Percentiles rank a stretch among this genome's conserved stretches.
phyloP scores from a whole-genome alignment of 2,888 invertebrate genomes.

The Lasioglossum malachurum region DNA sequence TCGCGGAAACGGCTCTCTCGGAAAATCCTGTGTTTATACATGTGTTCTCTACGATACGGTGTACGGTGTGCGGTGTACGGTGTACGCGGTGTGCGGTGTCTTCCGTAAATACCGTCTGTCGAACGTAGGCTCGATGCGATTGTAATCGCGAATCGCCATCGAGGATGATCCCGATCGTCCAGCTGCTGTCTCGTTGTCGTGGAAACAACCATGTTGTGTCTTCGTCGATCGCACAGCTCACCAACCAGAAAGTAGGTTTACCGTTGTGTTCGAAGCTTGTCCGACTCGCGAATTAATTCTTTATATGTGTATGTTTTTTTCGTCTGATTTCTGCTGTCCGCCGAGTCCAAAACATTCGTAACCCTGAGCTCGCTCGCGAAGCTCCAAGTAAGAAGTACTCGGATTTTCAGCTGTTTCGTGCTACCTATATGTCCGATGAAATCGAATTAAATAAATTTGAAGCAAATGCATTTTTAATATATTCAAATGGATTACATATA shows the following conservation, averaged over 20 bases:
- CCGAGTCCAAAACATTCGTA: neutral
- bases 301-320: neutral
- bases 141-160: neutral
- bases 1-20: neutral
- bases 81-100: neutral
- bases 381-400: no score
- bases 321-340: neutral
- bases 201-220: slow-evolving; percentile 42
- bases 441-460: no score
- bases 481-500: neutral
- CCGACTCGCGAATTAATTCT: neutral
- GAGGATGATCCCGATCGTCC: slow-evolving; percentile 9
- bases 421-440: no score
- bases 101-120: neutral
- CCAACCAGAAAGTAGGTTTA: slow-evolving; percentile 52
- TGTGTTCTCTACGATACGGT: neutral
- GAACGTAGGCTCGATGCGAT: neutral
- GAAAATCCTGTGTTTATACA: neutral
- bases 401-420: no score
- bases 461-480: no score
- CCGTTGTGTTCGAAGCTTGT: neutral
- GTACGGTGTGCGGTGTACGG: neutral
- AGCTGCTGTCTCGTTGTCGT: slow-evolving; percentile 19
- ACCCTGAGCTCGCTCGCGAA: no score
- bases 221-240: slow-evolving; percentile 20